Conservation (phyloP, 2,113 vertebrate species). For the Coreoperca whiteheadi region DNA sequence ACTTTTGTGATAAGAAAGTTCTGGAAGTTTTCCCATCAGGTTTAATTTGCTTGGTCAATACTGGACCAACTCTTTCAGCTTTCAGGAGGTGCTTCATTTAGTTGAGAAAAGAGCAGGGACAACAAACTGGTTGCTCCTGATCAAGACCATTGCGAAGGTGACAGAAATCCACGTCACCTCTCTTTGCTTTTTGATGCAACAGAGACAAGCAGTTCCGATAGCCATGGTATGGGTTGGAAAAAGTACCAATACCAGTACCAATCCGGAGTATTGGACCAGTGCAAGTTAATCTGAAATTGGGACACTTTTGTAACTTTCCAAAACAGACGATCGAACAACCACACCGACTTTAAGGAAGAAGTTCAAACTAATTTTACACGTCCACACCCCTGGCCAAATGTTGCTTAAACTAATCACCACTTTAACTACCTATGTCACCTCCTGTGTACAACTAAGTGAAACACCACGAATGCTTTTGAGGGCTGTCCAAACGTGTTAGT, state of each 20-base stretch:
- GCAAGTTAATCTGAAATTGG: background rate
- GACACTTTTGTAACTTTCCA: background rate
- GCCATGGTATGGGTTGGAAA: background rate
- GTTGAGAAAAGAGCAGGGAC: background rate
- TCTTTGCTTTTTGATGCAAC: background rate
- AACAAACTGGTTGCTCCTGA: slow-evolving; percentile 2
- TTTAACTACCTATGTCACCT: background rate
- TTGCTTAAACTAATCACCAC: background rate
- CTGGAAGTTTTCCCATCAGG: slow-evolving; percentile 9
- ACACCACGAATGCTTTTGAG: background rate
- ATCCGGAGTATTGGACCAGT: background rate
- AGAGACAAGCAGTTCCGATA: background rate
- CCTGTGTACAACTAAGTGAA: background rate
- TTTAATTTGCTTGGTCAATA: slow-evolving; percentile 35
- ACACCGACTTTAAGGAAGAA: background rate
- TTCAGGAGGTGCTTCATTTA: slow-evolving; percentile 11
- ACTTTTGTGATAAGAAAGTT: slow-evolving; percentile 44
- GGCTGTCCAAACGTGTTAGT: background rate
- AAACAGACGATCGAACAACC: background rate
- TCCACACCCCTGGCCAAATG: no score
- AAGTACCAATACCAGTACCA: background rate
- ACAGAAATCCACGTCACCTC: background rate
- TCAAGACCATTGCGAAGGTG: background rate
- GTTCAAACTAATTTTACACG: no score
- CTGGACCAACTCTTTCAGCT: slow-evolving; percentile 9